A percentile compares a stretch with the other conserved stretches of the same genome.
Conservation (phyloP, 1,140 invertebrate genomes). For the Drosophila guanche region DNA sequence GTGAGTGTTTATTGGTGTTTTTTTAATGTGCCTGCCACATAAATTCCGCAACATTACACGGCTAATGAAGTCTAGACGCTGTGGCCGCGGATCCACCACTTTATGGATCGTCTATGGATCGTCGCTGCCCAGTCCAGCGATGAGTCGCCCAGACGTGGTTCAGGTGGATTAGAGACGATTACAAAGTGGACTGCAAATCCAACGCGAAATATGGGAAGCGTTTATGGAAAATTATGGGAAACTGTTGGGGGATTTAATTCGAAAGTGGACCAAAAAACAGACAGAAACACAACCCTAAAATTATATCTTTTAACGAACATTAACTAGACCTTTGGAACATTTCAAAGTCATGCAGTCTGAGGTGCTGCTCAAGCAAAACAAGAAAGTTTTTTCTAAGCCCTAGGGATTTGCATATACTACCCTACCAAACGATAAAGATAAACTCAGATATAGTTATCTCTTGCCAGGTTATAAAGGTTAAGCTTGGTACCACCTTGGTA, state of each 20-base stretch:
- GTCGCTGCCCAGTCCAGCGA: not conserved
- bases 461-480: conserved; percentile 22
- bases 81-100: conserved; percentile 10
- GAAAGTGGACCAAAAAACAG: too few species aligned
- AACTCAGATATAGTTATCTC: conserved; percentile 2
- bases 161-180: conserved; percentile 21
- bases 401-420: conserved; percentile 10
- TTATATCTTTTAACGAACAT: not conserved
- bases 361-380: conserved; percentile 1
- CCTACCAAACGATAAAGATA: conserved; percentile 30
- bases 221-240: too few species aligned
- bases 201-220: too few species aligned
- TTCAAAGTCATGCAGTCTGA: conserved; percentile 2
- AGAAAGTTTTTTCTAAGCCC: conserved; percentile 2
- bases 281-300: too few species aligned
- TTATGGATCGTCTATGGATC: conserved; percentile 42
- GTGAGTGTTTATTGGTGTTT: conserved; percentile 30
- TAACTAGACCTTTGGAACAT: not conserved
- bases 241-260: too few species aligned
- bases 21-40: conserved; percentile 77
- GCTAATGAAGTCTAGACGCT: conserved; percentile 78
- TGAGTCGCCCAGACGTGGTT: conserved; percentile 5
- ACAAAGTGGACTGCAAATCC: not conserved
- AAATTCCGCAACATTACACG: conserved; percentile 75
- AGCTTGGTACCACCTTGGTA: conserved; percentile 31